Conservation (phyloP, 2,888 invertebrate genomes). For the Tiliacea aurago region DNA sequence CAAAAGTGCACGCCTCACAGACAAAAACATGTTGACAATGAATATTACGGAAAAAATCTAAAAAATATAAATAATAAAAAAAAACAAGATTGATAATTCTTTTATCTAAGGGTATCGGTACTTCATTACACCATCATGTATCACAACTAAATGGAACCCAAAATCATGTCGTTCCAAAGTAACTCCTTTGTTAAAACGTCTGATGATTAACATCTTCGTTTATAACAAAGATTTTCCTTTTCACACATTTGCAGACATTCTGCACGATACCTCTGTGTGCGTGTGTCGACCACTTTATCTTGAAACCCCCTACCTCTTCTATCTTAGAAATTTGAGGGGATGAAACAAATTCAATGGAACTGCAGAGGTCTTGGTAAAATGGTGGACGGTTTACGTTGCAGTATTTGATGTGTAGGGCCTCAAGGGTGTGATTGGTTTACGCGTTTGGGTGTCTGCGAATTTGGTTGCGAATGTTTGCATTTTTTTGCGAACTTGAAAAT, state of each 20-base stretch:
- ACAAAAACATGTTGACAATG: no score
- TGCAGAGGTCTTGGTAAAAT: conserved; percentile 55
- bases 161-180: conserved; percentile 27
- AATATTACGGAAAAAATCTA: no score
- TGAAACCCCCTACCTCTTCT: conserved; percentile 60
- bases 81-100: not conserved
- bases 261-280: conserved; percentile 50
- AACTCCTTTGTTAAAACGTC: conserved; percentile 57
- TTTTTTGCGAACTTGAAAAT: not conserved
- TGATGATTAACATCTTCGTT: conserved; percentile 55
- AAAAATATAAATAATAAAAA: no score
- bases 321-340: conserved; percentile 32
- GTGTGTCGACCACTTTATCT: conserved; percentile 61
- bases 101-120: not conserved
- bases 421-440: conserved; percentile 42
- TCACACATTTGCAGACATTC: conserved; percentile 54
- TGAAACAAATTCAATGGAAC: conserved; percentile 49
- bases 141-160: not conserved
- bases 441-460: conserved; percentile 22
- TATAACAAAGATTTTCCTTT: conserved; percentile 68
- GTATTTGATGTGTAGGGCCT: conserved; percentile 54
- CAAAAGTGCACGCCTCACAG: no score
- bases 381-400: conserved; percentile 62
- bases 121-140: not conserved
- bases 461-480: not conserved